Evolutionary conservation across 1,140 invertebrate genomes (phyloP).

Genomic region (Drosophila lacertosa): DNA sequence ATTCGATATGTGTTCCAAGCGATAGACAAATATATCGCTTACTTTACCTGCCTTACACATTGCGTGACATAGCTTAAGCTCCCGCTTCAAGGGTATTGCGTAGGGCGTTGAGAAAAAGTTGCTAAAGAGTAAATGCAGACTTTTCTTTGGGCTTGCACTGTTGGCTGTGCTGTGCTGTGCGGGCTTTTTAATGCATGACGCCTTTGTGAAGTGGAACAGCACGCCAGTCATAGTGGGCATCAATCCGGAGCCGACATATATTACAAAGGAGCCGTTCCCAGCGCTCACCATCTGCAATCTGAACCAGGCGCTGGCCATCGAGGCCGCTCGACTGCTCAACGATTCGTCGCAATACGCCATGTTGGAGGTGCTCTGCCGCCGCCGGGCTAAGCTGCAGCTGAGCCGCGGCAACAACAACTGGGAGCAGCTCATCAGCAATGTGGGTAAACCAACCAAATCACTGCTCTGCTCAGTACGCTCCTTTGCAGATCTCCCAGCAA

Average conservation of each 20-base stretch:
- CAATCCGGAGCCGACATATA: slow-evolving; percentile 68
- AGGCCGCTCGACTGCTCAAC: slow-evolving; percentile 37
- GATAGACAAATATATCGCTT: too few species aligned
- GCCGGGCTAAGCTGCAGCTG: slow-evolving; percentile 21
- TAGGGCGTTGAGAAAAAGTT: not conserved
- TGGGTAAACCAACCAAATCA: slow-evolving; percentile 12
- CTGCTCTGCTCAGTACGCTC: not conserved
- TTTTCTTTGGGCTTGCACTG: slow-evolving; percentile 69
- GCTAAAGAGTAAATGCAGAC: slow-evolving; percentile 36
- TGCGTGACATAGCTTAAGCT: too few species aligned
- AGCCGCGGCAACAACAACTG: slow-evolving; percentile 43
- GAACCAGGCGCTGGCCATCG: slow-evolving; percentile 61
- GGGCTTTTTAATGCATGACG: slow-evolving; percentile 62
- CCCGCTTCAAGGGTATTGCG: too few species aligned
- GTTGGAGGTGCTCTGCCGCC: slow-evolving; percentile 87
- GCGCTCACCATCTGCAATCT: slow-evolving; percentile 78
- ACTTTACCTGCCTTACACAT: too few species aligned
- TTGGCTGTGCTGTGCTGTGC: slow-evolving; percentile 56
- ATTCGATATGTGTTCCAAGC: too few species aligned
- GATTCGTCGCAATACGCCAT: slow-evolving; percentile 47
- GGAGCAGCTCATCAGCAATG: slow-evolving; percentile 73
- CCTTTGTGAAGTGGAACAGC: slow-evolving; percentile 74
- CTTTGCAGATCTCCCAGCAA: slow-evolving; percentile 85
- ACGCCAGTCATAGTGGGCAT: slow-evolving; percentile 73
- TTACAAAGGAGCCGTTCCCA: slow-evolving; percentile 75